phyloP scores from a whole-genome alignment of 1,140 invertebrate species.

The Carposina sasakii region DNA sequence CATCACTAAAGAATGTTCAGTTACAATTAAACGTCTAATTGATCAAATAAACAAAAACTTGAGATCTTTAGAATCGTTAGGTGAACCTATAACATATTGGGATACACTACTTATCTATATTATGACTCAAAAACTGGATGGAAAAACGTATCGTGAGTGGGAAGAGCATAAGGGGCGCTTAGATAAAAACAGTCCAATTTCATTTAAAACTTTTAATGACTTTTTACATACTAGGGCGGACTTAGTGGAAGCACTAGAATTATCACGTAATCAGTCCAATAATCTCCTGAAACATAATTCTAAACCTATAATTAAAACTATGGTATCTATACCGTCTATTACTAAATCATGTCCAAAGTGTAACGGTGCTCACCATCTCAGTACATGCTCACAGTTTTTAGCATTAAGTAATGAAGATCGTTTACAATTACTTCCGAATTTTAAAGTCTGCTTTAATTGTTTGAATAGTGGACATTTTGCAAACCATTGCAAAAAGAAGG shows the following conservation, averaged over 20 bases:
- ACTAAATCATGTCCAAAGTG: conserved; percentile 16
- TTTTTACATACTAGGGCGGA: neutral
- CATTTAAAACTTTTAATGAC: neutral
- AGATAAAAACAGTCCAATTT: neutral
- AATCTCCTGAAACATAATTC: neutral
- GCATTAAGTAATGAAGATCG: conserved; percentile 19
- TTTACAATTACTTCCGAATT: conserved; percentile 19
- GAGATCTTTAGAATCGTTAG: no score
- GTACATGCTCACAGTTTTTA: conserved; percentile 25
- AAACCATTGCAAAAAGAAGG: conserved; percentile 24
- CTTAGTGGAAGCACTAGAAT: neutral
- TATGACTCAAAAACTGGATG: neutral
- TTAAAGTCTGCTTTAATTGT: conserved; percentile 31
- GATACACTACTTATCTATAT: no score
- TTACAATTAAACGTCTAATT: neutral
- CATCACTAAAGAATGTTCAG: neutral
- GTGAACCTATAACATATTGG: no score
- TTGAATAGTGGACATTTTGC: conserved; percentile 25
- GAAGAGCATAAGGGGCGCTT: neutral
- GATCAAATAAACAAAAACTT: conserved; percentile 4
- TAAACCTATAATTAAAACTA: neutral
- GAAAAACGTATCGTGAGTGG: neutral
- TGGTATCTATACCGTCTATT: neutral
- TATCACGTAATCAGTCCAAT: neutral
- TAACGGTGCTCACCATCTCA: conserved; percentile 21